A percentile compares a stretch with the other conserved stretches of the same genome.
phyloP scores from a whole-genome alignment of 2,888 invertebrate genomes.

The Eupithecia centaureata region DNA sequence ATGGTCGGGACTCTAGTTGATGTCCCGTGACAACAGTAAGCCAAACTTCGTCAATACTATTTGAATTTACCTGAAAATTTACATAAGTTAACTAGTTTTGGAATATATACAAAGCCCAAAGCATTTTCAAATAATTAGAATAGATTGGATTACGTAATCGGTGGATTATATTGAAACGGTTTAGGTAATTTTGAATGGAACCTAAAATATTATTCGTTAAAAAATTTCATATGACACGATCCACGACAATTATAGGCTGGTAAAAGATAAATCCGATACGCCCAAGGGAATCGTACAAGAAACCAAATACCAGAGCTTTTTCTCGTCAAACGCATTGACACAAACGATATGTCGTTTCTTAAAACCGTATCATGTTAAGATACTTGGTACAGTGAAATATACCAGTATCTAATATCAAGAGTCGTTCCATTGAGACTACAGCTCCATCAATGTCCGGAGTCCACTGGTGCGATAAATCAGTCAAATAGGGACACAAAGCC shows the following conservation, averaged over 20 bases:
- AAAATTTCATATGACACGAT: not conserved
- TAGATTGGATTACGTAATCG: too few species aligned
- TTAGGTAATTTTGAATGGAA: too few species aligned
- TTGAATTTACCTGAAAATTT: conserved; percentile 41
- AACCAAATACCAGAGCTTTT: not conserved
- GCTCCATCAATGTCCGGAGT: conserved; percentile 30
- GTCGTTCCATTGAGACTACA: conserved; percentile 13
- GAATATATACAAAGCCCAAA: conserved; percentile 26
- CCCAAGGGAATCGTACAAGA: not conserved
- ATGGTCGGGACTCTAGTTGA: too few species aligned
- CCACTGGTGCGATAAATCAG: conserved; percentile 24
- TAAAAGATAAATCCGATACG: not conserved
- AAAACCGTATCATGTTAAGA: conserved; percentile 1
- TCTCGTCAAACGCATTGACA: not conserved
- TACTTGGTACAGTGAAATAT: conserved; percentile 6
- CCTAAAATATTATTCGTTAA: not conserved
- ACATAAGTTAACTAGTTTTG: conserved; percentile 48
- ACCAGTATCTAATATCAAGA: conserved; percentile 16
- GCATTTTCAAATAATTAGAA: not conserved
- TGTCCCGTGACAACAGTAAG: conserved; percentile 21
- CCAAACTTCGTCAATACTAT: conserved; percentile 35
- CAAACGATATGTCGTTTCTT: not conserved
- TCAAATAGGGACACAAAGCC: conserved; percentile 23
- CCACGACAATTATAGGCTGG: not conserved
- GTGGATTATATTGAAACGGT: not conserved